Conservation (phyloP, 2,113 vertebrate species). For the Scolopax mira region DNA sequence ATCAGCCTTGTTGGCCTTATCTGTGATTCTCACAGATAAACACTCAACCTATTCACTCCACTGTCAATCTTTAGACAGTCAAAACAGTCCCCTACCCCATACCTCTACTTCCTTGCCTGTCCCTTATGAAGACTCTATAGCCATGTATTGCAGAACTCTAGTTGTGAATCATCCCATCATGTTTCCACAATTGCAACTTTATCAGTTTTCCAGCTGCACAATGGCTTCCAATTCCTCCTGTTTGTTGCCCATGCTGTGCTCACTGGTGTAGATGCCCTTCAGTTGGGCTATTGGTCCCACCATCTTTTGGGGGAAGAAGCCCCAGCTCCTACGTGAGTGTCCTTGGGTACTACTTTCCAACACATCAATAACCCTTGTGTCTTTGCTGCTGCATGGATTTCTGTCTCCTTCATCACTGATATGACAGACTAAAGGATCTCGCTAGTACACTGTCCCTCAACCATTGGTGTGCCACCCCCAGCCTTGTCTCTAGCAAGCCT, state of each 20-base stretch:
- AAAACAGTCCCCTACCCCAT: background rate
- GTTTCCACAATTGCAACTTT: background rate
- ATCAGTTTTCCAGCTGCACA: background rate
- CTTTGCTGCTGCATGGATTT: background rate
- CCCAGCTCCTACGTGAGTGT: background rate
- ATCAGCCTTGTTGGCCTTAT: background rate
- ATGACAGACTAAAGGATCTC: no score
- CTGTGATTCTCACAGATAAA: background rate
- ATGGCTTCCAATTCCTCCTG: background rate
- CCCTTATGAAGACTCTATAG: background rate
- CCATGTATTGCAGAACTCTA: background rate
- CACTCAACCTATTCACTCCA: background rate
- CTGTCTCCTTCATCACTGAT: background rate
- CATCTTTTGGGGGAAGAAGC: background rate
- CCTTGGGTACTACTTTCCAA: background rate
- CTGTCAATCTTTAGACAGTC: background rate
- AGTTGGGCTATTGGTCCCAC: background rate
- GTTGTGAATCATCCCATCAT: background rate
- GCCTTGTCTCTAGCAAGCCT: background rate
- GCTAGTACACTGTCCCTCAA: background rate
- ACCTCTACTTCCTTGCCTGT: background rate
- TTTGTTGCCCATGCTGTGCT: accelerated
- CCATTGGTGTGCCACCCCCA: accelerated
- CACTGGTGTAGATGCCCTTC: background rate
- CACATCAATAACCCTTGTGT: background rate